Conservation (phyloP, 2,113 vertebrate genomes). For the Melanotaenia duboulayi region DNA sequence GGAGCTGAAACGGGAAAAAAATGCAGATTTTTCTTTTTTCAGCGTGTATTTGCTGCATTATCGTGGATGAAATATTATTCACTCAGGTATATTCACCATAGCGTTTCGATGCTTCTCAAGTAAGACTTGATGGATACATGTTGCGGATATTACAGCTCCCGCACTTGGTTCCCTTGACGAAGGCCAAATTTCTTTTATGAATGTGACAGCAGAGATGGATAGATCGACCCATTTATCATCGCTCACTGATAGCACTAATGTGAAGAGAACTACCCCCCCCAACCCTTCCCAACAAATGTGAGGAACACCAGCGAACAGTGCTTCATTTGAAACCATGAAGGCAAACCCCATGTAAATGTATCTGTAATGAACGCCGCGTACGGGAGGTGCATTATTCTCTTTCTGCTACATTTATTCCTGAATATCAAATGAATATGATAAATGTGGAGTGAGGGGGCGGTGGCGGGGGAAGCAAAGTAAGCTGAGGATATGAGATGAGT, state of each 20-base stretch:
- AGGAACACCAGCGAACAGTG: constrained; percentile 71
- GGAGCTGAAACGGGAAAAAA: constrained; percentile 57
- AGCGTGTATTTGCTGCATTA: constrained; percentile 73
- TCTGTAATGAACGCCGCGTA: constrained; percentile 82
- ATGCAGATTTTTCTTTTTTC: constrained; percentile 64
- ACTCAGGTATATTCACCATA: constrained; percentile 61
- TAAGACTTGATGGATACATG: constrained; percentile 75
- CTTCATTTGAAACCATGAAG: constrained; percentile 70
- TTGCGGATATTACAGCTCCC: constrained; percentile 67
- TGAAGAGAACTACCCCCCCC: constrained; percentile 41
- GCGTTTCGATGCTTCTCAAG: constrained; percentile 66
- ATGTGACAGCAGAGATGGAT: constrained; percentile 72
- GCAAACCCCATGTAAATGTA: constrained; percentile 81
- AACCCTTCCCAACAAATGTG: constrained; percentile 61
- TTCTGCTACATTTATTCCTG: constrained; percentile 87
- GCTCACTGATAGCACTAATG: constrained; percentile 72
- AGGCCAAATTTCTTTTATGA: constrained; percentile 78
- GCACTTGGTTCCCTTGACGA: constrained; percentile 72
- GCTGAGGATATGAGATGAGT: constrained; percentile 71
- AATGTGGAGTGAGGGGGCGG: constrained; percentile 76
- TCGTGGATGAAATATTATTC: constrained; percentile 76
- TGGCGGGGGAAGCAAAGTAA: constrained; percentile 59
- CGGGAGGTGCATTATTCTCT: constrained; percentile 82
- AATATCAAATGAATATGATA: constrained; percentile 85
- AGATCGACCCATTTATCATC: constrained; percentile 75